Evolutionary conservation across 2,888 invertebrate species (phyloP).

Genomic region (Zhuqinia jingwanae): DNA sequence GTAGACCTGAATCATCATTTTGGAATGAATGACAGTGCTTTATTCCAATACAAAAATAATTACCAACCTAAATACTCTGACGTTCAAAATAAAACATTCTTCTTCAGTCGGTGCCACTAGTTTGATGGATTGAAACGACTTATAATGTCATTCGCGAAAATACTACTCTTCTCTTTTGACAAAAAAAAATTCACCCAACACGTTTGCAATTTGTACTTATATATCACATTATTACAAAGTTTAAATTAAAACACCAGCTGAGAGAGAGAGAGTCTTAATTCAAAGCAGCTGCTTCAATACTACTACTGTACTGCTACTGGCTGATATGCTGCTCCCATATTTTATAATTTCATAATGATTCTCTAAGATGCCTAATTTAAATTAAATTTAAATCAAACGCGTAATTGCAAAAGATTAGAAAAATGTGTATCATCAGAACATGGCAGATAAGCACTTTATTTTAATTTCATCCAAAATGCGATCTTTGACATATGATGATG

Average conservation of each 20-base stretch:
- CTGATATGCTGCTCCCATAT: neutral
- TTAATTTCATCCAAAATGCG: neutral
- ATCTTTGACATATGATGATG: slow-evolving; percentile 23
- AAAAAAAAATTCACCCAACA: too few species aligned
- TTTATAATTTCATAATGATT: too few species aligned
- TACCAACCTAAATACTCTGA: too few species aligned
- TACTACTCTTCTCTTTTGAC: neutral
- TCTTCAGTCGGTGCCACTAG: too few species aligned
- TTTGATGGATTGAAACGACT: neutral
- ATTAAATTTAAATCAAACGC: neutral
- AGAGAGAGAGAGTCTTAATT: neutral
- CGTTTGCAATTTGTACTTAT: neutral
- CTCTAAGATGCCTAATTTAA: too few species aligned
- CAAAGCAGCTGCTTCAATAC: slow-evolving; percentile 15
- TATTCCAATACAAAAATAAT: too few species aligned
- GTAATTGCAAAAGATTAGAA: neutral
- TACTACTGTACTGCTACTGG: neutral
- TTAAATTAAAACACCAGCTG: slow-evolving; percentile 28
- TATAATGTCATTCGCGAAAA: neutral
- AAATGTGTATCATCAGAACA: slow-evolving; percentile 1
- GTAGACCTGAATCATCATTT: too few species aligned
- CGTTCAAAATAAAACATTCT: too few species aligned
- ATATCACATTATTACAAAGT: neutral
- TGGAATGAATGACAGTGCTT: too few species aligned
- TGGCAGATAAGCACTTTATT: neutral